phyloP scores from a whole-genome alignment of 2,888 invertebrate genomes.

The Erpobdella octoculata region DNA sequence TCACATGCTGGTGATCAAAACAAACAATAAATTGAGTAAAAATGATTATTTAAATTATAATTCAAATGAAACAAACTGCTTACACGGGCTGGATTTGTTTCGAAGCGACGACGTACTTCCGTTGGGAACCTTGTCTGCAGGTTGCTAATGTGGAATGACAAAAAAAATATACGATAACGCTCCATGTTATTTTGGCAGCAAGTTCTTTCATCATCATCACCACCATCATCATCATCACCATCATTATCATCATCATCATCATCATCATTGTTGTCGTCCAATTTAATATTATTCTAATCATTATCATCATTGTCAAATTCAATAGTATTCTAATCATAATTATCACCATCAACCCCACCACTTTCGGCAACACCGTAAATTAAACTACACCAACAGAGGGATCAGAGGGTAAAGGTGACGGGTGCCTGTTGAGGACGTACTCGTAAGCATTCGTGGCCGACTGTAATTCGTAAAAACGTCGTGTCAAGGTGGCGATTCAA shows the following conservation, averaged over 20 bases:
- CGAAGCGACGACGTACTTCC: not conserved
- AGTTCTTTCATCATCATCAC: not conserved
- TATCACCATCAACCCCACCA: not conserved
- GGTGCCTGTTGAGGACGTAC: not conserved
- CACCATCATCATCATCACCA: not conserved
- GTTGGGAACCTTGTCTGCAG: not conserved
- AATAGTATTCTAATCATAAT: not conserved
- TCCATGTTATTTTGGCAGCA: not conserved
- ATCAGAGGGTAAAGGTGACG: no score
- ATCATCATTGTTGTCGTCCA: not conserved
- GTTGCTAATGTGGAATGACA: not conserved
- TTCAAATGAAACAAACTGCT: no score
- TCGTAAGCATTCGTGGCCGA: not conserved
- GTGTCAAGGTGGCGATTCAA: not conserved
- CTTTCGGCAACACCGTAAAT: not conserved
- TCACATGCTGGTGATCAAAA: no score
- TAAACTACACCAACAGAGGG: no score
- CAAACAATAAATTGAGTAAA: no score
- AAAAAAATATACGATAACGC: not conserved
- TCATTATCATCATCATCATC: conserved; percentile 8
- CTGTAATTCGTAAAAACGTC: not conserved
- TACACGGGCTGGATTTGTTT: no score
- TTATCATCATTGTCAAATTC: not conserved
- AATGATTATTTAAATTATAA: no score
- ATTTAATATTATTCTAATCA: not conserved